phyloP scores from a whole-genome alignment of 2,888 invertebrate species.

The Idaea biselata region DNA sequence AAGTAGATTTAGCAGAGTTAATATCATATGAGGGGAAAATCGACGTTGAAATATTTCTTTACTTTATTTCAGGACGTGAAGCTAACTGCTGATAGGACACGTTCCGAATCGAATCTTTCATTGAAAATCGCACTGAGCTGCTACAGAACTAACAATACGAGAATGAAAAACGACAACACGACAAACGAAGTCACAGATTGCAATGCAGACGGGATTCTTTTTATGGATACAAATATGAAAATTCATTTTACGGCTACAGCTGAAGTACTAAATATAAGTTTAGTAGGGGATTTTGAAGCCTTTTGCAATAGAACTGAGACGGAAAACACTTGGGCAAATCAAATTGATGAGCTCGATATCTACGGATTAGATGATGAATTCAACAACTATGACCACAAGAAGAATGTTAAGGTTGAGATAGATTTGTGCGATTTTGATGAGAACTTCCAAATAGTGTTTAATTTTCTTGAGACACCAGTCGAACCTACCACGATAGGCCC shows the following conservation, averaged over 20 bases:
- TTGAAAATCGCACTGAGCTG: slow-evolving; percentile 60
- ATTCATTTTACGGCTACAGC: slow-evolving; percentile 47
- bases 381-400: slow-evolving; percentile 67
- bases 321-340: slow-evolving; percentile 38
- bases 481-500: too few species aligned
- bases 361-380: slow-evolving; percentile 57
- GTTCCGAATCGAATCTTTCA: slow-evolving; percentile 46
- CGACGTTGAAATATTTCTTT: background rate
- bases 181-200: slow-evolving; percentile 26
- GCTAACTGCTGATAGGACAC: slow-evolving; percentile 54
- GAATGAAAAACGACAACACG: slow-evolving; percentile 12
- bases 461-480: slow-evolving; percentile 17
- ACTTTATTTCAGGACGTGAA: slow-evolving; percentile 48
- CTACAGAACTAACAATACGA: slow-evolving; percentile 27
- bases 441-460: slow-evolving; percentile 28
- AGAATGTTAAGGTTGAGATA: slow-evolving; percentile 35
- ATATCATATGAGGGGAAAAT: background rate
- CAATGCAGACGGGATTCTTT: slow-evolving; percentile 52
- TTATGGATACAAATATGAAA: slow-evolving; percentile 43
- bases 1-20: slow-evolving; percentile 4
- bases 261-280: slow-evolving; percentile 42
- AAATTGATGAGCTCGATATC: slow-evolving; percentile 47
- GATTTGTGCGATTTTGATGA: slow-evolving; percentile 49
- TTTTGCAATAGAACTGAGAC: slow-evolving; percentile 39
- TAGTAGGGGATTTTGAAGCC: slow-evolving; percentile 40